Evolutionary conservation across 2,113 vertebrate species (phyloP).

Genomic region (Podarcis raffonei): DNA sequence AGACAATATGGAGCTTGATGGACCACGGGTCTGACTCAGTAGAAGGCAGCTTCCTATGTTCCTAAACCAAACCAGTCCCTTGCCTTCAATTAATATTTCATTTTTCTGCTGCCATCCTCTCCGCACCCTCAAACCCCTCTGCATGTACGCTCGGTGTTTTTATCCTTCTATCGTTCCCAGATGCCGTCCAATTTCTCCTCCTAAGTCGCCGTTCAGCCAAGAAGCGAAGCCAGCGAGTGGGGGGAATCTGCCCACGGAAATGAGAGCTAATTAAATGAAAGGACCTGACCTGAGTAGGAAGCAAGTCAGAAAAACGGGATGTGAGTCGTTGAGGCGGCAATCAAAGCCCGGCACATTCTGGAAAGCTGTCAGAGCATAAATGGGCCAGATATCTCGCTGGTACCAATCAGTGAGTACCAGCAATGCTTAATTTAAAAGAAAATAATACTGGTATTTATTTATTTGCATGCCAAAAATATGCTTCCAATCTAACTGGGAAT

Average conservation of each 20-base stretch:
- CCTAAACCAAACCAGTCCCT: neutral
- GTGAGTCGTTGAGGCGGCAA: neutral
- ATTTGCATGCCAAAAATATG: neutral
- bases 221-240: neutral
- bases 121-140: neutral
- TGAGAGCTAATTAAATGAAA: slow-evolving; percentile 4
- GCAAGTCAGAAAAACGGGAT: neutral
- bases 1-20: too few relatives aligned
- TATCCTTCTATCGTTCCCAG: neutral
- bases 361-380: neutral
- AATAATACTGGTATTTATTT: neutral
- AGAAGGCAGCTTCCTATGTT: neutral
- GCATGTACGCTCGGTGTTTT: neutral
- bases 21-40: too few relatives aligned
- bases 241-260: neutral
- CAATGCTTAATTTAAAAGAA: neutral
- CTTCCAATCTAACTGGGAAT: neutral
- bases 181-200: neutral
- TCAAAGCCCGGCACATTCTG: neutral
- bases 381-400: neutral
- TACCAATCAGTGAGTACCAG: neutral
- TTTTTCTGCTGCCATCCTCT: neutral
- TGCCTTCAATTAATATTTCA: neutral
- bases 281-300: slow-evolving; percentile 1
- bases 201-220: neutral